Evolutionary conservation across 1,140 invertebrate genomes (phyloP).

Genomic region (Apolygus lucorum): DNA sequence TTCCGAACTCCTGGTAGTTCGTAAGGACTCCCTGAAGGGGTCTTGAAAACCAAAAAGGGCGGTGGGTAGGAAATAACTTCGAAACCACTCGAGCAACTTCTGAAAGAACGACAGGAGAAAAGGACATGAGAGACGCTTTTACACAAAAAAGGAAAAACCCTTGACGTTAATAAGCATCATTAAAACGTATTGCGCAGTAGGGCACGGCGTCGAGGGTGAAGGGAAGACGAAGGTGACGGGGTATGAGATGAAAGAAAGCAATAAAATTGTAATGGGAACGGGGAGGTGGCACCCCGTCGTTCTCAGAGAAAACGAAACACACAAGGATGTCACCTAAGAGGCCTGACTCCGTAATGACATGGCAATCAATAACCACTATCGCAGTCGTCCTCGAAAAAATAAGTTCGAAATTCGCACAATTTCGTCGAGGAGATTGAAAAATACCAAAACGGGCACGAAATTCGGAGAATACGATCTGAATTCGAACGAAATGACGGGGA

Average conservation of each 20-base stretch:
- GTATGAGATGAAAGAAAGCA: background rate
- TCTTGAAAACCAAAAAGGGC: too few species aligned
- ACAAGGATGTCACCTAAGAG: conserved; percentile 13
- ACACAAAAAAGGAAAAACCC: conserved; percentile 4
- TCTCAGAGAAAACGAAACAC: conserved; percentile 17
- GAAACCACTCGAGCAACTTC: too few species aligned
- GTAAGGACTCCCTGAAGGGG: too few species aligned
- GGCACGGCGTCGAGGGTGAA: background rate
- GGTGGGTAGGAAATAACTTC: too few species aligned
- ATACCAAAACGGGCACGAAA: too few species aligned
- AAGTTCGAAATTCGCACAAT: background rate
- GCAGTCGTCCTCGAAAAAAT: background rate
- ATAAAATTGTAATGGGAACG: background rate
- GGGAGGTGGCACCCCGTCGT: background rate
- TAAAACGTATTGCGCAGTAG: background rate
- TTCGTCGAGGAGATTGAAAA: background rate
- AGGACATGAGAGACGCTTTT: background rate
- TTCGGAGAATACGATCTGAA: too few species aligned
- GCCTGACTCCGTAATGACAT: conserved; percentile 5
- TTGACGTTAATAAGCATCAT: conserved; percentile 26
- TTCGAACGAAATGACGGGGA: too few species aligned
- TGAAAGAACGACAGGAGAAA: too few species aligned
- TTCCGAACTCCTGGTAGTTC: too few species aligned
- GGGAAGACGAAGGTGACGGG: background rate
- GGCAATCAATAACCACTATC: conserved; percentile 11